phyloP scores from a whole-genome alignment of 2,888 invertebrate species.

The Bruchidius siliquastri region DNA sequence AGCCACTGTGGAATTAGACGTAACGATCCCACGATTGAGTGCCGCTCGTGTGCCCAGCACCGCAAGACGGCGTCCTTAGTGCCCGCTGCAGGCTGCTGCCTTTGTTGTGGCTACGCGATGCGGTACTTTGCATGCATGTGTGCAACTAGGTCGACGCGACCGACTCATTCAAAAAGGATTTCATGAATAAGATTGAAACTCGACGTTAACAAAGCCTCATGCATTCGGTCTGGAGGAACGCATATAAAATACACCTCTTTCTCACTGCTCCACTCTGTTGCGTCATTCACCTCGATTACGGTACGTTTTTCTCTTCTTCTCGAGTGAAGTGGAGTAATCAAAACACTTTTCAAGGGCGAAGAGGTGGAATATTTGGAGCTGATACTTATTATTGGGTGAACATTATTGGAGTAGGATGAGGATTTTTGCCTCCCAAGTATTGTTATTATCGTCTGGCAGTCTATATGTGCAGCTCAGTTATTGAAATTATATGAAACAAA shows the following conservation, averaged over 20 bases:
- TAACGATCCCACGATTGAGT: neutral
- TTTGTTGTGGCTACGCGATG: neutral
- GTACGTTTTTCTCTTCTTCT: neutral
- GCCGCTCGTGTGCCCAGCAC: neutral
- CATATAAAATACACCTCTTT: neutral
- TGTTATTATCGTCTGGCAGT: no score
- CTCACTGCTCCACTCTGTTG: neutral
- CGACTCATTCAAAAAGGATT: neutral
- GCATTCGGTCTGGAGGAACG: neutral
- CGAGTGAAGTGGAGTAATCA: neutral
- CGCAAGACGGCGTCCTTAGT: neutral
- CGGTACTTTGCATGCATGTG: neutral
- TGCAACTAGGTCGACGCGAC: neutral
- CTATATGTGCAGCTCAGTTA: no score
- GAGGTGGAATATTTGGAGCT: no score
- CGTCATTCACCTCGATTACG: neutral
- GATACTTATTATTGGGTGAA: no score
- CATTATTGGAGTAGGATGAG: no score
- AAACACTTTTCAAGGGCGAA: no score
- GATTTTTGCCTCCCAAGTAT: no score
- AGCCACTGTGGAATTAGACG: no score
- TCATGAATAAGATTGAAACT: neutral
- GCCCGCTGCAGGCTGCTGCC: neutral
- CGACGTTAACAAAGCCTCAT: neutral
- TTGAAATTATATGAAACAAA: no score